Base-by-base conservation (phyloP, 2,797 vertebrate species). In the Sebastes elongatus region DNA sequence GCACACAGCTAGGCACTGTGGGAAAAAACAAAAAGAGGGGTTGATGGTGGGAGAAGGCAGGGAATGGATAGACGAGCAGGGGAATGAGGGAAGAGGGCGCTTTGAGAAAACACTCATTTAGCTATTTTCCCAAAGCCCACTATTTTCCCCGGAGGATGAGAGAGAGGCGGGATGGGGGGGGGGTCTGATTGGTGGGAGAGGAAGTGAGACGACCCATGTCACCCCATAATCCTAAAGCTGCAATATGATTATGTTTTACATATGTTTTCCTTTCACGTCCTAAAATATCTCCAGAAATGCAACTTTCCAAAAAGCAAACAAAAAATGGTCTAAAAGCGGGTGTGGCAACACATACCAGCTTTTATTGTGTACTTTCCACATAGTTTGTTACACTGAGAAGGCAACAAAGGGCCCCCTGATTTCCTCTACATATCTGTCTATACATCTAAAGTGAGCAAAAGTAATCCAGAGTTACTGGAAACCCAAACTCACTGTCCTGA, bases 121-220 rank as follows among this genome's bases (percentile, higher is more conserved):
- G 88, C 88, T 77, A 68, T 93, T 95, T 96, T 95, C 95, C 90
- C 94, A 95, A 91, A 95, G 90, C 87, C 75, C 71, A 23, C 66
- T 78, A 74, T 87, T 86, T 76, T 88, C 89, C 85, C 86, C 42
- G 3, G 85, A 90, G 89, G 73, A 85, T 22, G 70, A 71, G 72
- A 62, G 76, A 52, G 63, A 38, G 27, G 28, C 20, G 16, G 10
- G 5, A 23, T 66, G 28, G 38, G 71, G 42, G 60, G 63, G 57
- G n/a, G 60, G 42, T 18, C 8, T 4, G 10, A 28, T 33, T 0
- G n/a, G 63, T 46, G 75, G 76, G 73, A 87, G 68, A 84, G 91
- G 81, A 86, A 89, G 74, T 11, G 6, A 83, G 42, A 27, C 20
- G 80, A 85, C 88, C 87, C 52, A 1, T 57, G 70, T 82, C 71